phyloP scores from a whole-genome alignment of 2,113 vertebrate genomes.

The Ellobius talpinus region DNA sequence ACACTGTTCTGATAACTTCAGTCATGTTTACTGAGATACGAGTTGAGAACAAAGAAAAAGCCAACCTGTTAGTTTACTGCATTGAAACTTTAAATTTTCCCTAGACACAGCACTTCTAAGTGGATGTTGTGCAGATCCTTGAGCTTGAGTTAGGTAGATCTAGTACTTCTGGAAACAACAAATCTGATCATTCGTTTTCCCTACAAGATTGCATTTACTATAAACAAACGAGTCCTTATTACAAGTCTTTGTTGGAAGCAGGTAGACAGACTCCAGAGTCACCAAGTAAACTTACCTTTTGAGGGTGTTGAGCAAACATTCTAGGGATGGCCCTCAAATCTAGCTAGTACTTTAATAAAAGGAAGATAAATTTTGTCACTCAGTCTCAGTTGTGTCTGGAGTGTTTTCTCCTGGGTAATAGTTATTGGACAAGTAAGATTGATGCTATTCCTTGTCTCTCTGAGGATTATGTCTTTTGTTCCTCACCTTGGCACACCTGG shows the following conservation, averaged over 20 bases:
- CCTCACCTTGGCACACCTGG: neutral
- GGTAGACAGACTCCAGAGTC: neutral
- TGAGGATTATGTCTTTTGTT: neutral
- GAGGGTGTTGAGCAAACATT: neutral
- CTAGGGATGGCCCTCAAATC: neutral
- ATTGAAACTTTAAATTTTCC: neutral
- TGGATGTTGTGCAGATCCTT: neutral
- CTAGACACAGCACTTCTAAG: neutral
- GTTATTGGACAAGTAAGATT: neutral
- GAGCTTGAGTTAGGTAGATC: neutral
- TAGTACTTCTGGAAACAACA: neutral
- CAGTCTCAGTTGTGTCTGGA: neutral
- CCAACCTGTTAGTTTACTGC: neutral
- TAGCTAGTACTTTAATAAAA: slow-evolving; percentile 29
- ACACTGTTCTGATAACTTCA: neutral
- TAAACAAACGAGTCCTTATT: neutral
- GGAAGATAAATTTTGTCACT: neutral
- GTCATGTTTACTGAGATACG: neutral
- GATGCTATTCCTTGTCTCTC: neutral
- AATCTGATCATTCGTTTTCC: neutral
- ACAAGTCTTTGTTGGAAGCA: neutral
- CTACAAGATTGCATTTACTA: neutral
- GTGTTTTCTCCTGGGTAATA: neutral
- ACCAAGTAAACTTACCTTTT: neutral
- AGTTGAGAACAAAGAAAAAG: neutral